Percentiles rank a stretch among this genome's conserved stretches.
Conservation (phyloP, 2,888 invertebrate genomes). For the Drosophila mayaguana region DNA sequence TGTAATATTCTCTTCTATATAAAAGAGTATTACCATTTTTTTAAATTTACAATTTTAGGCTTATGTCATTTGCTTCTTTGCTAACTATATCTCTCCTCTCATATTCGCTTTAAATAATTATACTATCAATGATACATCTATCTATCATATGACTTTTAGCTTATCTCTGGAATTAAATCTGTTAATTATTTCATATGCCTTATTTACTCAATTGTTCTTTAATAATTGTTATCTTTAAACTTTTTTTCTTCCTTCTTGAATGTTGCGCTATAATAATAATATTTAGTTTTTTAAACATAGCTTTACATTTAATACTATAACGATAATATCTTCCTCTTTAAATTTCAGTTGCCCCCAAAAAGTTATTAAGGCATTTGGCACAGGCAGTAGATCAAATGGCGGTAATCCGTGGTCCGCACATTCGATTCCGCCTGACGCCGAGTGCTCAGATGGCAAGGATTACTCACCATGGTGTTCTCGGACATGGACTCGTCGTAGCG, state of each 20-base stretch:
- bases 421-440: conserved; percentile 43
- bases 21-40: too few relatives aligned
- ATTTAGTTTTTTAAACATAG: too few relatives aligned
- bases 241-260: too few relatives aligned
- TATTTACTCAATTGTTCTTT: background rate
- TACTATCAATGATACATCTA: too few relatives aligned
- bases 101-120: background rate
- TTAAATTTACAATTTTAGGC: background rate
- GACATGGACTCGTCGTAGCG: conserved; percentile 91
- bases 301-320: too few relatives aligned
- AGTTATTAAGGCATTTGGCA: background rate
- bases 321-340: too few relatives aligned
- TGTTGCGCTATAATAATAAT: too few relatives aligned
- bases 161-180: background rate
- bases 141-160: background rate
- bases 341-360: too few relatives aligned
- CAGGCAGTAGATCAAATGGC: conserved; percentile 63
- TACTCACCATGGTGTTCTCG: conserved; percentile 89
- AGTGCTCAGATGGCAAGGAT: background rate
- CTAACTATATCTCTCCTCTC: background rate
- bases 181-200: background rate
- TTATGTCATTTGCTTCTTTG: background rate
- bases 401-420: conserved; percentile 83
- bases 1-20: too few relatives aligned
- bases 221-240: too few relatives aligned